Percentiles rank a stretch among this genome's conserved stretches.
phyloP scores from a whole-genome alignment of 2,888 invertebrate genomes.

The Pseudococcus viburni region DNA sequence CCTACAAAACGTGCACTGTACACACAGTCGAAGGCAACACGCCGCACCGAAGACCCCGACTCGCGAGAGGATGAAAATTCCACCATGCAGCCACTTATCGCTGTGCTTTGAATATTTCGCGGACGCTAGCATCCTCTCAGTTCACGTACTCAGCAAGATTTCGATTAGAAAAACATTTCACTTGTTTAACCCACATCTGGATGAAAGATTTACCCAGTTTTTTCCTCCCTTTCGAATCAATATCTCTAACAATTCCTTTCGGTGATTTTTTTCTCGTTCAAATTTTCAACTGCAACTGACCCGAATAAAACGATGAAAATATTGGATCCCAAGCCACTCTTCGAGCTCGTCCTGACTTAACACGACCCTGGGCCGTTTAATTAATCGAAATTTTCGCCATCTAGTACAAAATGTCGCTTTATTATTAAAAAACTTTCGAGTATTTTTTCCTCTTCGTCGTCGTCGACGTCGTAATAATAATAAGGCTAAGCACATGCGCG shows the following conservation, averaged over 20 bases:
- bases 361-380: background rate
- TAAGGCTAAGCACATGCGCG: background rate
- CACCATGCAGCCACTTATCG: constrained; percentile 15
- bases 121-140: background rate
- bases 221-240: background rate
- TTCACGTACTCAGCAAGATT: background rate
- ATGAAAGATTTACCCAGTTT: background rate
- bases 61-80: constrained; percentile 3
- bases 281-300: too few relatives aligned
- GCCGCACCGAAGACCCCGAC: background rate
- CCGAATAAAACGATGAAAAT: background rate
- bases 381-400: constrained; percentile 25
- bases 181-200: background rate
- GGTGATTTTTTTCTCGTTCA: too few relatives aligned
- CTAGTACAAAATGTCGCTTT: constrained; percentile 23
- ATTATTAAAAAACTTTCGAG: constrained; percentile 44
- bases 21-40: background rate
- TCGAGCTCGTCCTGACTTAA: too few relatives aligned
- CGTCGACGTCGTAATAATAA: background rate
- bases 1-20: background rate
- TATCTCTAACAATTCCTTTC: too few relatives aligned
- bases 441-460: constrained; percentile 6
- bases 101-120: constrained; percentile 42
- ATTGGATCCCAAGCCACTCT: background rate
- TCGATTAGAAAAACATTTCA: constrained; percentile 25